Base-by-base conservation (phyloP, 2,113 vertebrate species). In the Lipophrys pholis region DNA sequence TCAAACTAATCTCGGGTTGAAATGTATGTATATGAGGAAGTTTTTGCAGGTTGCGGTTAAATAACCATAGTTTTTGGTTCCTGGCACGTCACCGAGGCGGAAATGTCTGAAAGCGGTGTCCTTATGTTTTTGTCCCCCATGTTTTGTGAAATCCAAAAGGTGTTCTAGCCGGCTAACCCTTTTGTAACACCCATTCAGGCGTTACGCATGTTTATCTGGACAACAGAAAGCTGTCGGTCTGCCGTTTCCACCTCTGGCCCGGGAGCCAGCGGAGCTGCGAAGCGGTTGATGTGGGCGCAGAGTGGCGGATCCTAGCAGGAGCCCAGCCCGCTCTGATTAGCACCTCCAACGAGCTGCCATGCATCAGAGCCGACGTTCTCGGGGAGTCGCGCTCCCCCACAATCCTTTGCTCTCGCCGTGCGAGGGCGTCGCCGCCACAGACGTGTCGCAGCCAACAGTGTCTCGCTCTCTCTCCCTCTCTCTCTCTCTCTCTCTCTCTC, bases 281-380 rank as follows among this genome's bases (percentile, higher is more conserved):
- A 89, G 85, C 85, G 76, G 79, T 83, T 88, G 88, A 90, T 88
- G 88, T 88, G 86, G 90, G 88, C 85, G 41, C 78, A 79, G 83
- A 86, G 85, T 75, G 83, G 83, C 86, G 87, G 90, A 90, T 87
- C 83, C 81, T 83, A 83, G 85, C 89, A 80, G 83, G 83, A 85
- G 85, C 78, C 82, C 62, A 82, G 87, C 81, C 93, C 94, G 94
- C 95, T 95, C 95, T 96, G 96, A 95, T 96, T 96, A 96, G 96
- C 95, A 95, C 95, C 95, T 96, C 95, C 95, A 93, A 95, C 94
- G 93, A 94, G 92, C 94, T 93, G 86, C 95, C 94, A 94, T 94
- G 95, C 95, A 94, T 95, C 95, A 94, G 94, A 95, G 95, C 95
- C 95, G 96, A 95, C 95, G 94, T 93, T 95, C 94, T 95, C 95